These are phyloP conservation scores for Helostoma temminkii DNA, from an alignment of 2,797 vertebrate genomes.

Conservation along the genomic window DNA sequence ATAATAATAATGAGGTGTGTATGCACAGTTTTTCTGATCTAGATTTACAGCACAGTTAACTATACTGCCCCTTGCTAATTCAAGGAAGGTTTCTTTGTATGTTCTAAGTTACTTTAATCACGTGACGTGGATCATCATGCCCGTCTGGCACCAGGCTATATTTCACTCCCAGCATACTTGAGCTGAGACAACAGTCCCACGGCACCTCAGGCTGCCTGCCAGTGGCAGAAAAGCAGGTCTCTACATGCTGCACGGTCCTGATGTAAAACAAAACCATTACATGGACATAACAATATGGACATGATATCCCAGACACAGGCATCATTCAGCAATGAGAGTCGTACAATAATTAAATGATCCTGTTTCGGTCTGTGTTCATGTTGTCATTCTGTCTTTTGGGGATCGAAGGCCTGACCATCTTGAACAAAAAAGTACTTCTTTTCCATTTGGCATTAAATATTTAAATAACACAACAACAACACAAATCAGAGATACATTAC, in stretches of 20 bases:
- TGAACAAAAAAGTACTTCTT: background rate
- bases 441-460: background rate
- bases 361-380: background rate
- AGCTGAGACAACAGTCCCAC: constrained; percentile 28
- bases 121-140: constrained; percentile 7
- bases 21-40: background rate
- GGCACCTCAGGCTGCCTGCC: constrained; percentile 25
- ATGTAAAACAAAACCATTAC: constrained; percentile 5
- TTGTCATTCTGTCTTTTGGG: constrained; percentile 29
- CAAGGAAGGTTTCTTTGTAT: too few species aligned
- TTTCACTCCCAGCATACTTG: constrained; percentile 14
- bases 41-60: constrained; percentile 5
- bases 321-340: background rate
- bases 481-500: too few species aligned
- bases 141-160: constrained; percentile 9
- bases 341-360: background rate
- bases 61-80: too few species aligned
- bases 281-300: background rate
- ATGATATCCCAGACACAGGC: background rate
- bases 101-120: background rate
- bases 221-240: constrained; percentile 9
- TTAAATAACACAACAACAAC: background rate
- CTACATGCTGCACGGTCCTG: constrained; percentile 10
- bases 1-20: background rate
- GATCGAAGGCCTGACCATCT: constrained; percentile 2